Conservation (phyloP, 64 coral and sea anemone genomes). For the Orbicella faveolata region DNA sequence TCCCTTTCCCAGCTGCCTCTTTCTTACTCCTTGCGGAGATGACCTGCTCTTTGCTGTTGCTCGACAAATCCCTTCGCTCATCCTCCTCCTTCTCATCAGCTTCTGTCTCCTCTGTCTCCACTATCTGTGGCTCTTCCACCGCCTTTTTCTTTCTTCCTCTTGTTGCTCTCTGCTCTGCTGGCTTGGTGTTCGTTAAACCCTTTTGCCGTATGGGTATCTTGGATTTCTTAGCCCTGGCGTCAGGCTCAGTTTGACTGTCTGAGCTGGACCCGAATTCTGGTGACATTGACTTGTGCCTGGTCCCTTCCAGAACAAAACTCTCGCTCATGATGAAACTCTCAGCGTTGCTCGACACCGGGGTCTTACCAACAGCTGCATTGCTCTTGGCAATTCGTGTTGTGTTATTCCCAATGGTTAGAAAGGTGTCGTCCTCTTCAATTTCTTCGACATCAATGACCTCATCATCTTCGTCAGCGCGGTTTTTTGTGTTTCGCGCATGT, state of each 20-base stretch:
- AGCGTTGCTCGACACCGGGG: constrained; percentile 17
- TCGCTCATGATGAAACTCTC: constrained; percentile 57
- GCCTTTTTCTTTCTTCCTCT: background rate
- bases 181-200: background rate
- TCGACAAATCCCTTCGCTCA: background rate
- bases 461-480: background rate
- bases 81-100: background rate
- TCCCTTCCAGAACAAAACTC: constrained; percentile 47
- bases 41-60: background rate
- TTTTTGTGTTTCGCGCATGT: background rate
- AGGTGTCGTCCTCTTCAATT: constrained; percentile 48
- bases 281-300: constrained; percentile 78
- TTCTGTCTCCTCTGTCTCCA: background rate
- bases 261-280: constrained; percentile 64
- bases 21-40: background rate
- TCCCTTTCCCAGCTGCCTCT: background rate
- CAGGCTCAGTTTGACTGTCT: constrained; percentile 4
- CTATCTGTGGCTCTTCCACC: background rate
- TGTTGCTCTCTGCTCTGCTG: too few relatives aligned
- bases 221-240: constrained; percentile 1
- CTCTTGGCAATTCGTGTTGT: background rate
- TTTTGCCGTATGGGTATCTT: constrained; percentile 6
- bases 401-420: constrained; percentile 76
- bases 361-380: background rate
- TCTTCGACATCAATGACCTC: constrained; percentile 30